Base-by-base conservation (phyloP, 2,797 vertebrate genomes). In the Myotis daubentonii region DNA sequence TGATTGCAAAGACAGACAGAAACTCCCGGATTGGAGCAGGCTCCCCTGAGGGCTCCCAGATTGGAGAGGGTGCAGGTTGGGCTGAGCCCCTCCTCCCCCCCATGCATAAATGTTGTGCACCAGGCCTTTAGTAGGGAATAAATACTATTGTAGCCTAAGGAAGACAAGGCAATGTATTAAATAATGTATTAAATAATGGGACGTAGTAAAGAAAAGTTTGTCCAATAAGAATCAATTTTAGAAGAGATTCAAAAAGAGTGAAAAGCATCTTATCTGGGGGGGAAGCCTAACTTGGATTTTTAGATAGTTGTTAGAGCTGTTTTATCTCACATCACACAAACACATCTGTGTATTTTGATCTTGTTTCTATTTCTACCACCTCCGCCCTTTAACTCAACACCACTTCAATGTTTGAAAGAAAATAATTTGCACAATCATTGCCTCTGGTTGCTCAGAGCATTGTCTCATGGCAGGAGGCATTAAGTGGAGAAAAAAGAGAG, bases 371-470 rank as follows among this genome's bases (percentile, higher is more conserved):
- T 81, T 36, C 41, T 86, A 16, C 41, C n/a, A 76, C 66, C 74
- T 95, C 60, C 33, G 47, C 70, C 44, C 33, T 68, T 93, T 36
- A 60, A 80, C 71, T 95, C 95, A 84, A 79, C 90, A 92, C 75
- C 33, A 72, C 53, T 80, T 90, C 70, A 74, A 0, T 71, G 87
- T 91, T 88, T 92, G 94, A 95, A 97, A 93, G 96, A 95, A 96
- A 93, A 95, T 97, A 96, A 96, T 97, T 97, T 96, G 87, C 96
- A 96, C 90, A 72, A 55, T 95, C 85, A 89, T 62, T 60, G 93
- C 75, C 93, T 92, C 96, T 91, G 78, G 85, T 65, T 94, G 71
- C 87, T 94, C 85, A 89, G 86, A 92, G 82, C 90, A 9, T 90
- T 80, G 60, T 92, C 81, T 97, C 96, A 28, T 80, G 81, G 79